phyloP scores from a whole-genome alignment of 2,888 invertebrate species.

The Zaprionus obscuricornis region DNA sequence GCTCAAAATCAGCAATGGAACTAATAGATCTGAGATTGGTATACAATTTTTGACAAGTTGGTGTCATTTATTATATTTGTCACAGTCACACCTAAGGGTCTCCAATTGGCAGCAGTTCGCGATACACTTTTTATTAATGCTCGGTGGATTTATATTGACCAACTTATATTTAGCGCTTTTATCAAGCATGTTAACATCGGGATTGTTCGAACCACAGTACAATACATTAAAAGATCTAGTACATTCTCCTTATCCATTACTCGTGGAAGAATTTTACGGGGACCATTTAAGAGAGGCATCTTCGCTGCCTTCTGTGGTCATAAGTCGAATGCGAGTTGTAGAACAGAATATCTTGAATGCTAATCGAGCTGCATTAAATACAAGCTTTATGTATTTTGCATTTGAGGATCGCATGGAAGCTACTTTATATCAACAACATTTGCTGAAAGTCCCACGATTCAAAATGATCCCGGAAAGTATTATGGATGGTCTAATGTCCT shows the following conservation, averaged over 20 bases:
- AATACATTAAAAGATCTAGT: constrained; percentile 51
- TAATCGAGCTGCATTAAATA: constrained; percentile 32
- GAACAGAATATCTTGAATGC: too few species aligned
- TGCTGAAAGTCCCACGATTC: constrained; percentile 51
- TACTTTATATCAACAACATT: constrained; percentile 53
- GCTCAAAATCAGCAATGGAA: constrained; percentile 16
- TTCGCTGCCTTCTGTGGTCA: constrained; percentile 4
- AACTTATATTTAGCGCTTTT: constrained; percentile 53
- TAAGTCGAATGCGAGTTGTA: neutral
- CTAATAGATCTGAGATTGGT: constrained; percentile 8
- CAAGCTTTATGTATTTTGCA: constrained; percentile 25
- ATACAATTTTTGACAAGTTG: constrained; percentile 28
- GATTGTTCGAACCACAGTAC: constrained; percentile 52
- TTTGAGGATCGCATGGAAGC: constrained; percentile 47
- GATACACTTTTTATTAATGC: constrained; percentile 29
- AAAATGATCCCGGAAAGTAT: constrained; percentile 28
- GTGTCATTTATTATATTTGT: constrained; percentile 22
- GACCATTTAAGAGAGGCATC: constrained; percentile 3
- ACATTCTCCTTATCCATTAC: constrained; percentile 21
- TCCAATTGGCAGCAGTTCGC: constrained; percentile 34
- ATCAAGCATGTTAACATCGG: constrained; percentile 58
- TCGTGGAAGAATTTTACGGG: constrained; percentile 26
- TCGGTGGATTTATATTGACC: constrained; percentile 55
- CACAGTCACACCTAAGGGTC: constrained; percentile 1
- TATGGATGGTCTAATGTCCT: constrained; percentile 17